Evolutionary conservation across 2,797 vertebrate genomes (phyloP), one percentile per base, ranked within the genome.

Genomic region (Coregonus suidteri): DNA sequence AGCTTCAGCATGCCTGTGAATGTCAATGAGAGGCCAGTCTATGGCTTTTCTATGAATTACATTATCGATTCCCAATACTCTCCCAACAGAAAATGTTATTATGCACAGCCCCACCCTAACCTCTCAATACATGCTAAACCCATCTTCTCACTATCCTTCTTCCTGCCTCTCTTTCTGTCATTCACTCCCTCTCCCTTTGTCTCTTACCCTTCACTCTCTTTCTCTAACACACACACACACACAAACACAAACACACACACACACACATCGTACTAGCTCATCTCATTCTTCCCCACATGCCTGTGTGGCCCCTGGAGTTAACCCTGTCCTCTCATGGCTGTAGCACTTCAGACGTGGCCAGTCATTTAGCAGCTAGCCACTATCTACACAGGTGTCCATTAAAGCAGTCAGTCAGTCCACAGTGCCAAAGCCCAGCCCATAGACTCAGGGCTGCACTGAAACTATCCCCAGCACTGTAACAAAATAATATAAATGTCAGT

Each of bases 61-160:
- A 92, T 91, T 94, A 96, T 93, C 93, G 95, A 96, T 97, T 96
- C 92, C 93, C 95, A 93, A 94, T 95, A 94, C 92, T 90, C 94
- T 93, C 89, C 90, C 86, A 93, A 94, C 90, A 95, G 91, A 95
- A 96, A 96, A 97, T 96, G 93, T 93, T 96, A 96, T 96, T 96
- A 97, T 95, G 94, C 92, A 96, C 93, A 91, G 91, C 88, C 85
- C 89, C 76, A 7, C 89, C 94, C 92, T 88, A 76, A 84, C 84
- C 51, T 75, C 75, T 71, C 75, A 76, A 78, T 84, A 82, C 74
- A 75, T 18, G 69, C 85, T 53, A 59, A 79, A 76, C 72, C 75
- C 78, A 75, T 79, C 77, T 47, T 74, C 79, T 35, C 73, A 25
- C 68, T 79, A 75, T 77, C 77, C 74, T 76, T 81, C 80, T 73